Evolutionary conservation across 2,113 vertebrate species (phyloP).

Genomic region (Edolisoma coerulescens): DNA sequence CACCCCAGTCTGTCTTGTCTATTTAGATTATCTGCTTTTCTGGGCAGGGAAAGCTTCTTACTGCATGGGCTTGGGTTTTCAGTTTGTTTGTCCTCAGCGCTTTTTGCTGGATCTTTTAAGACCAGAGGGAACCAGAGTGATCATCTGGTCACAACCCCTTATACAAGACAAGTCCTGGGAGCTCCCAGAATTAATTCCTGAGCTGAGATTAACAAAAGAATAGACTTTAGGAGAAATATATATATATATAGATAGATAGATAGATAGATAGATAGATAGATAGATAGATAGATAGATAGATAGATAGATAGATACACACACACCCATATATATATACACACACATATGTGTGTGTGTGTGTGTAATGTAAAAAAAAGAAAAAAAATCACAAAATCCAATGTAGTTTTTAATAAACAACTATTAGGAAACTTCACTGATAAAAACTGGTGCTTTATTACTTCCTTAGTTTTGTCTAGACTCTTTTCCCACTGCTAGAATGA

Average conservation of each 20-base stretch:
- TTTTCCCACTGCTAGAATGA: background rate
- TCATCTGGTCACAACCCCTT: conserved; percentile 25
- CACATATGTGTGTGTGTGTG: background rate
- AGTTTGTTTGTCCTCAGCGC: background rate
- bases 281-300: too few species aligned
- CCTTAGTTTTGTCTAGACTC: background rate
- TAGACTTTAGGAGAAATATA: background rate
- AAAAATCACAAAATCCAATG: background rate
- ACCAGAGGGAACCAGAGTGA: background rate
- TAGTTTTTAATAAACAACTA: background rate
- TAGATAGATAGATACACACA: too few species aligned
- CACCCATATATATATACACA: too few species aligned
- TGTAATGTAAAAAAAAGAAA: background rate
- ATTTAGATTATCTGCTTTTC: conserved; percentile 63
- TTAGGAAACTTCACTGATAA: background rate
- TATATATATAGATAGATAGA: too few species aligned
- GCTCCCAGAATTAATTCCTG: background rate
- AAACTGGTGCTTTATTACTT: background rate
- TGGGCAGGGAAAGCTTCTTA: conserved; percentile 55
- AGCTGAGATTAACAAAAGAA: background rate
- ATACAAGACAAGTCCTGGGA: background rate
- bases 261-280: too few species aligned
- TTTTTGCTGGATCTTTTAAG: conserved; percentile 40
- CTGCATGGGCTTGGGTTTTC: conserved; percentile 11
- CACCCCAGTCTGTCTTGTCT: conserved; percentile 61